Base-by-base conservation (phyloP, 2,797 vertebrate species). In the Morus bassanus region DNA sequence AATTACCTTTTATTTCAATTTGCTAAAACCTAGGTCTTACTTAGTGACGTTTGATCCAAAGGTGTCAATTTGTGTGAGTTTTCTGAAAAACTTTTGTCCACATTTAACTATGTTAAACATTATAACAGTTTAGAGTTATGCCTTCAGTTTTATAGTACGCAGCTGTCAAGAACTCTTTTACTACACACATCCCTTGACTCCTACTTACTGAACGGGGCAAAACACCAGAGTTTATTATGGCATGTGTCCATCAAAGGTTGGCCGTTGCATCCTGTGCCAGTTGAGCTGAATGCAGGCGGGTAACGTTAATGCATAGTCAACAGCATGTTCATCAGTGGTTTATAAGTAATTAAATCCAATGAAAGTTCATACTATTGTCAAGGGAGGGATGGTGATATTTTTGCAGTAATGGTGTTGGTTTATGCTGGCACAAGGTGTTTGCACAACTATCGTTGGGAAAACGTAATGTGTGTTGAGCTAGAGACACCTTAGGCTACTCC, bases 261-360 rank as follows among this genome's bases (percentile, higher is more conserved):
- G 30, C 31, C 0, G 2, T 77, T 51, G 37, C 65, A 10, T 30
- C 41, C 50, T 18, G 45, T 23, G 67, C 22, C 12, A 76, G 59
- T 2, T 16, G 61, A 54, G 31, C 35, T 13, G 61, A 45, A 31
- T 0, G 1, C 27, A 2, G 43, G 7, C 0, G 2, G 35, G 23
- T 22, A 1, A 17, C 5, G 1, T 30, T 69, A 10, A 23, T 21
- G 37, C 9, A 2, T 7, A 22, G 56, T 5, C 39, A 37, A 6
- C 4, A 51, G 30, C 59, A 3, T 3, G 18, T 5, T 68, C 69
- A 25, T 19, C 23, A 21, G 43, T 54, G 60, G 24, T 30, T 54
- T 61, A 12, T 7, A n/a, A 7, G 13, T 35, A 68, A 1, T 11
- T 7, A n/a, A 76, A 64, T 23, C 31, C 65, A 33, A 1, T 18